Base-by-base conservation (phyloP, 2,113 vertebrate genomes). In the Zeus faber region DNA sequence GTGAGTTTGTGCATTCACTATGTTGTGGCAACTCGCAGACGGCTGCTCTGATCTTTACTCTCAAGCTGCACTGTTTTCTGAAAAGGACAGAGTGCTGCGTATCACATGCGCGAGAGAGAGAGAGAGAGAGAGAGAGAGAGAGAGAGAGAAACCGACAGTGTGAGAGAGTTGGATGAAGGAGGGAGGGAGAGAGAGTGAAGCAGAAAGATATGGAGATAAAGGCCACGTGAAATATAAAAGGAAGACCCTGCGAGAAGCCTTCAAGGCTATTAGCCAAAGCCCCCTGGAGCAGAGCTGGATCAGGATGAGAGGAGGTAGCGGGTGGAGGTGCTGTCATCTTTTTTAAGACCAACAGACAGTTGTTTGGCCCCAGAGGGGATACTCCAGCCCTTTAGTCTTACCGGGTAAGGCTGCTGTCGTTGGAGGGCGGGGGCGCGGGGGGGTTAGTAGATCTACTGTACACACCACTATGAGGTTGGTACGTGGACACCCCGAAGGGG, bases 1-100 rank as follows among this genome's bases (percentile, higher is more conserved):
- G 48, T 63, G 65, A 72, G 73, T 77, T 77, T 84, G 71, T 81
- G 78, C 61, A 76, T 79, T 74, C 76, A 83, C 88, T 80, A 63
- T 78, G 67, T 77, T 73, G 63, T 65, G 67, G 70, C 72, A 62
- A 55, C 45, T 54, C 50, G 67, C 47, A 63, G 59, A 66, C 54
- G 67, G 58, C 41, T 59, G 59, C 52, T 70, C 67, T 78, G 78
- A 81, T 62, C 62, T 77, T 63, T 59, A 67, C 65, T 70, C 46
- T 77, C 68, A 74, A 81, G 70, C 45, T 39, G 46, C 22, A 56
- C 63, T 53, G 52, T 61, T 62, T 13, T 52, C 13, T 23, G 18
- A 21, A 39, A 52, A 39, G 31, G 50, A 52, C 50, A 52, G 52
- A 14, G 49, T 3, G 0, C 14, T 20, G 39, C 26, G 29, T 47